Base-by-base conservation (phyloP, 1,140 invertebrate species). In the Hypothenemus hampei region DNA sequence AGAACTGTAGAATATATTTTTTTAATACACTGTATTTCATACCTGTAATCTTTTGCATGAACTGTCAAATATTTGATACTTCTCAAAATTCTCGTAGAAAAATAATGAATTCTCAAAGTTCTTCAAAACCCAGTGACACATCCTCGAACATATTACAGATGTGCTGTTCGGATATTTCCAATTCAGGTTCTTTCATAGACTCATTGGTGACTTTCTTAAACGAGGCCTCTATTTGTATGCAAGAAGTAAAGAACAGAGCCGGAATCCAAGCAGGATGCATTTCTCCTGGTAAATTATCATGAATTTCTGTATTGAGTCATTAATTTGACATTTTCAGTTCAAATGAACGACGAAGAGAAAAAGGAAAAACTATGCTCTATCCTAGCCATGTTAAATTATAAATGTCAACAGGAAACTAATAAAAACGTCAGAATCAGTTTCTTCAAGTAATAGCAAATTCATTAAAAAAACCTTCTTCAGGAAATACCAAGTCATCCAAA, bases 201-300 rank as follows among this genome's bases (percentile, higher is more conserved):
- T 29, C 49, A 13, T 36, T 52, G 31, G 37, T 43, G 15, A 23
- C n/a, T 31, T 52, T 52, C 16, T 19, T 52, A 16, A 52, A 52
- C 20, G 47, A 49, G 7, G 33, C 20, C 6, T 4, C 20, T 16
- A 37, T n/a, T 24, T 37, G 20, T 18, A 37, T 49, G 18, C 36
- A 24, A 8, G 10, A 49, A 39, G 47, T 49, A 4, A 49, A 49
- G 21, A 4, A 37, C 22, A 37, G 23, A 11, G 18, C 22, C 7
- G 47, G 47, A 23, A n/a, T 37, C 5, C 8, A 6, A 3, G 3
- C 20, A 8, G 33, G 21, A 23, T 49, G 47, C 26, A 0, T 3
- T 16, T 10, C 33, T 39, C 13, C 35, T 16, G 47, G 47, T 49
- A 39, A 29, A 29, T n/a, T 29, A 29, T 7, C 26, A 29, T 29